Conservation (phyloP, 2,113 vertebrate genomes). For the Trogon surrucura region DNA sequence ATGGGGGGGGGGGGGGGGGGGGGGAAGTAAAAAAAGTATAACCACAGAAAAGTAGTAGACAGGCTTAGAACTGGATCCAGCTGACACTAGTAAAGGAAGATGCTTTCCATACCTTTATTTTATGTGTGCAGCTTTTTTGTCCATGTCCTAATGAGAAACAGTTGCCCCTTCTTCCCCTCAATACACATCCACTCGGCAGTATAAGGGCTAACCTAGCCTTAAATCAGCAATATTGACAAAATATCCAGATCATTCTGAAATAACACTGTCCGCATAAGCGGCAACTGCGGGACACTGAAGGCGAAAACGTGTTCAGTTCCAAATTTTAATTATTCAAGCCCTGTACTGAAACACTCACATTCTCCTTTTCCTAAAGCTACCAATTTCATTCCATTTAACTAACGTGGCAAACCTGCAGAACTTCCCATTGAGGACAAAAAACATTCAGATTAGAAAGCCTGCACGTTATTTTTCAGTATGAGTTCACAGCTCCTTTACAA, state of each 20-base stretch:
- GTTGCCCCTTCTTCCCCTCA: not conserved
- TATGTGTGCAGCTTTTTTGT: not conserved
- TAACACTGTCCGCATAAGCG: not conserved
- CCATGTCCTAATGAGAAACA: not conserved
- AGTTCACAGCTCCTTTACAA: not conserved
- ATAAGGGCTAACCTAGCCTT: not conserved
- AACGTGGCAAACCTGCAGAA: not conserved
- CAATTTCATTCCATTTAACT: not conserved
- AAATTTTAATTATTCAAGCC: not conserved
- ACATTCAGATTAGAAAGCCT: not conserved
- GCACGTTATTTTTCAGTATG: not conserved
- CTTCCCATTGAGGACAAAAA: not conserved
- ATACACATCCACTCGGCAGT: not conserved
- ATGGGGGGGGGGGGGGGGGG: not conserved
- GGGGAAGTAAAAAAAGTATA: not conserved
- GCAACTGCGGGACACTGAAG: not conserved
- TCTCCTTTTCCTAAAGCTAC: not conserved
- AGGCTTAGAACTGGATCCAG: not conserved
- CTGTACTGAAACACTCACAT: not conserved
- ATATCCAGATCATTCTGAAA: not conserved
- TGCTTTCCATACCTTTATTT: not conserved
- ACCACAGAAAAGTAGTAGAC: not conserved
- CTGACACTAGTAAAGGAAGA: not conserved
- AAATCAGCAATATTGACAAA: not conserved
- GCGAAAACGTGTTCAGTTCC: not conserved